A percentile compares a stretch with the other conserved stretches of the same genome.
Conservation (phyloP, 2,797 vertebrate species). For the Coendou prehensilis region DNA sequence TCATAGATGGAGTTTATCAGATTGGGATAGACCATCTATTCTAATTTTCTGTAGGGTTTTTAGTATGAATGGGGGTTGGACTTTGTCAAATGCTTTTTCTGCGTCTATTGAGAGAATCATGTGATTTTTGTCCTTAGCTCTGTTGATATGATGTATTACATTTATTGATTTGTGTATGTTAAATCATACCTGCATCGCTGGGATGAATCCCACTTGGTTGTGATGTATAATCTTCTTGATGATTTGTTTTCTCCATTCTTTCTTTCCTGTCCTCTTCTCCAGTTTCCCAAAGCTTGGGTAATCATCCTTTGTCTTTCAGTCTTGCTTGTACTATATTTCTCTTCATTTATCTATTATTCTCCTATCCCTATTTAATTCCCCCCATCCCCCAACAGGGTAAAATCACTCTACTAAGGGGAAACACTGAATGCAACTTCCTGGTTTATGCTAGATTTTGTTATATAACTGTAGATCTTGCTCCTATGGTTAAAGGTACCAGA, state of each 20-base stretch:
- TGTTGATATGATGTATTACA: neutral
- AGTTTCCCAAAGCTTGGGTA: neutral
- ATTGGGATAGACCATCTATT: neutral
- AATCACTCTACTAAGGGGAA: neutral
- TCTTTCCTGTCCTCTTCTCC: neutral
- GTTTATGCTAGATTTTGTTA: neutral
- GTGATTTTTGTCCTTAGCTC: neutral
- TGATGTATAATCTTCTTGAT: neutral
- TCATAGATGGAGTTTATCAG: neutral
- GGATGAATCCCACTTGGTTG: neutral
- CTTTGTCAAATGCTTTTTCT: neutral
- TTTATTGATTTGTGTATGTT: neutral
- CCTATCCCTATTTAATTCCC: neutral
- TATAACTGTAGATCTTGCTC: neutral
- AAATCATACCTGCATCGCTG: neutral
- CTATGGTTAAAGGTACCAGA: neutral
- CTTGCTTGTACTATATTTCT: neutral
- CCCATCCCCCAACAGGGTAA: neutral
- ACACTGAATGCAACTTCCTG: neutral
- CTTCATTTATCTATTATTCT: neutral
- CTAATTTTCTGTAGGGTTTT: neutral
- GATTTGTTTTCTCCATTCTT: neutral
- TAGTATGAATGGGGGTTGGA: neutral
- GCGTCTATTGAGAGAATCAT: neutral
- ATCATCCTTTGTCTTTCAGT: neutral